These are phyloP conservation scores for Xanthorhoe spadicearia DNA, from an alignment of 2,888 invertebrate genomes.

Conservation along the genomic window DNA sequence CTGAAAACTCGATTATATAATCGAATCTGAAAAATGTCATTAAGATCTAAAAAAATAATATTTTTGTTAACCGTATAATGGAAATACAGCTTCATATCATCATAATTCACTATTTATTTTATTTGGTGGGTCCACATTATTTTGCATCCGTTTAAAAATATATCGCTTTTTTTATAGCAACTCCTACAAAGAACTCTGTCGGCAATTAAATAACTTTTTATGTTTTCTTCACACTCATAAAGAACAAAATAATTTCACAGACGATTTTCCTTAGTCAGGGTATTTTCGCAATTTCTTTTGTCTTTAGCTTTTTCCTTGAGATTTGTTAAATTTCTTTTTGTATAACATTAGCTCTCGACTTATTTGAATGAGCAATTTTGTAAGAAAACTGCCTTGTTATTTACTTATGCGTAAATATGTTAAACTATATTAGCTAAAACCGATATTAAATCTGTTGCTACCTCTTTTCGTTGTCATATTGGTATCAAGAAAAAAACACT, in stretches of 20 bases:
- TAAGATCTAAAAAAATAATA: too few species aligned
- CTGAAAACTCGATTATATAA: too few species aligned
- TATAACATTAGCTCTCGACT: not conserved
- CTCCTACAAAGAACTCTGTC: slow-evolving; percentile 9
- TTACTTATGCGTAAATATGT: too few species aligned
- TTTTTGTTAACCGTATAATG: too few species aligned
- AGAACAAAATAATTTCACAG: slow-evolving; percentile 19
- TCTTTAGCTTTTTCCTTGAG: slow-evolving; percentile 10
- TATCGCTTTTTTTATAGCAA: not conserved
- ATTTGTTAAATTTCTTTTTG: slow-evolving; percentile 5
- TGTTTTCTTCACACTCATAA: slow-evolving; percentile 22
- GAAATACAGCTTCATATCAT: too few species aligned
- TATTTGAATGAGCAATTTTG: not conserved
- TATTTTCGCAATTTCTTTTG: slow-evolving; percentile 18
- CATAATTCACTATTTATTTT: too few species aligned
- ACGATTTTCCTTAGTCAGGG: slow-evolving; percentile 3
- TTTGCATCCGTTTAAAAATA: not conserved
- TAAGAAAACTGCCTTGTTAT: too few species aligned
- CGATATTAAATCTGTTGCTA: too few species aligned
- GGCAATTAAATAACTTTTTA: slow-evolving; percentile 24
- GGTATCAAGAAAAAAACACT: too few species aligned
- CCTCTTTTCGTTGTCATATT: too few species aligned
- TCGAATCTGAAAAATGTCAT: too few species aligned
- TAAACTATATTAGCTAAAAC: too few species aligned
- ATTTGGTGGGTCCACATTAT: not conserved